Percentiles rank a stretch among this genome's conserved stretches.
Evolutionary conservation across 2,797 vertebrate genomes (phyloP).

Genomic region (Gambusia yucatana): DNA sequence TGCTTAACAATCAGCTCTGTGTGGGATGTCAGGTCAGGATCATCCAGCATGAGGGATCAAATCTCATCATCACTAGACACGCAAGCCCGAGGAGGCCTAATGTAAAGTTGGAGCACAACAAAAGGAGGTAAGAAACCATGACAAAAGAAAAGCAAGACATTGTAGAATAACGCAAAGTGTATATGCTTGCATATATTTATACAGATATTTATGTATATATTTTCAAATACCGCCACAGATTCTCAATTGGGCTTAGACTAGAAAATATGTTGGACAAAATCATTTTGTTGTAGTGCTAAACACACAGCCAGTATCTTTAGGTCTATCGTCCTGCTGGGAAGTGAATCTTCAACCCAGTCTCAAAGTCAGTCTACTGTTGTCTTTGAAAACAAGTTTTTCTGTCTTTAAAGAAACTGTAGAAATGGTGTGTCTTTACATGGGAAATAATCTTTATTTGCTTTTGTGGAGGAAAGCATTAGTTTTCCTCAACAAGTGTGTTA

Average conservation of each 20-base stretch:
- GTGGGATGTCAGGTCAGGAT: conserved; percentile 68
- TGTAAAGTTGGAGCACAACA: conserved; percentile 48
- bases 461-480: neutral
- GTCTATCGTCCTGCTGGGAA: neutral
- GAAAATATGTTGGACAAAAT: neutral
- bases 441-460: too few species aligned
- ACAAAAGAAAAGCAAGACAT: conserved; percentile 3
- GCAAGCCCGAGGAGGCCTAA: conserved; percentile 75
- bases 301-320: neutral
- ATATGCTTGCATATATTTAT: neutral
- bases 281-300: neutral
- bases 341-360: neutral
- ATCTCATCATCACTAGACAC: conserved; percentile 80
- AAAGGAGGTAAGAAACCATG: conserved; percentile 18
- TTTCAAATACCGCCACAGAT: neutral
- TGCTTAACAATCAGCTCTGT: conserved; percentile 75
- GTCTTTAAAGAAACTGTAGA: neutral
- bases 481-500: neutral
- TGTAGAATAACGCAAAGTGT: neutral
- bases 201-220: neutral
- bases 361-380: neutral
- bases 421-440: neutral
- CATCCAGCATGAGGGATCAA: conserved; percentile 77
- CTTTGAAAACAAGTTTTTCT: neutral
- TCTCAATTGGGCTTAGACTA: neutral